Evolutionary conservation across 2,113 vertebrate genomes (phyloP).

Genomic region (Leucopsar rothschildi): DNA sequence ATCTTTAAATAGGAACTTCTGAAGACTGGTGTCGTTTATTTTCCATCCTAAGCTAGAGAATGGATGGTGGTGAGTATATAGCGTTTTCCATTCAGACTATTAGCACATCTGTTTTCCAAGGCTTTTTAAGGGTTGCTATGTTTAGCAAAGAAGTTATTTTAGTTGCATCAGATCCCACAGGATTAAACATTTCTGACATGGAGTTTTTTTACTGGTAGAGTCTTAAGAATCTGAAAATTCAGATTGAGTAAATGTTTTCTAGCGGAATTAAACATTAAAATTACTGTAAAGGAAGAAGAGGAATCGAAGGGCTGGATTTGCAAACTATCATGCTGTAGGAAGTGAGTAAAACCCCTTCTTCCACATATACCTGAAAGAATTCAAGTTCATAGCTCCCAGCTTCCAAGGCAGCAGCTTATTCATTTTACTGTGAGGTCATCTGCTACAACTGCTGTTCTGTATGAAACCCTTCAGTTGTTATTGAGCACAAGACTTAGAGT

Average conservation of each 20-base stretch:
- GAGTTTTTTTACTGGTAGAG: not conserved
- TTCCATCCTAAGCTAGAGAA: slow-evolving; percentile 12
- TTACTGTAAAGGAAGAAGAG: not conserved
- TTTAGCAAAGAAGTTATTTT: not conserved
- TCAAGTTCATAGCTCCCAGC: not conserved
- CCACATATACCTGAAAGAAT: not conserved
- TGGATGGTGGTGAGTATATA: not conserved
- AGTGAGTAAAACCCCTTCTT: not conserved
- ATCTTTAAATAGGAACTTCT: slow-evolving; percentile 24
- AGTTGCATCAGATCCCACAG: not conserved
- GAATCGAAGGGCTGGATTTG: not conserved
- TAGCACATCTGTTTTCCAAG: slow-evolving; percentile 44
- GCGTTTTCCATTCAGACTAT: not conserved
- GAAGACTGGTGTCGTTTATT: not conserved
- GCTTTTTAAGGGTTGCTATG: not conserved
- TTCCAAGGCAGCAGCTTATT: not conserved
- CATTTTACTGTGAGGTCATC: not conserved
- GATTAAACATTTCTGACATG: not conserved
- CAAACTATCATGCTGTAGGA: not conserved
- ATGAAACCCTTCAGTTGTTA: not conserved
- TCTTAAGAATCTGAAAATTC: not conserved
- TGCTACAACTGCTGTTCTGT: not conserved
- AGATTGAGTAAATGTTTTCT: not conserved
- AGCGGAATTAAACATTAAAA: not conserved
- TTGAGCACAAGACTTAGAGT: not conserved